These are phyloP conservation scores for Balearica regulorum DNA, from an alignment of 2,797 vertebrate species.

Conservation along the genomic window DNA sequence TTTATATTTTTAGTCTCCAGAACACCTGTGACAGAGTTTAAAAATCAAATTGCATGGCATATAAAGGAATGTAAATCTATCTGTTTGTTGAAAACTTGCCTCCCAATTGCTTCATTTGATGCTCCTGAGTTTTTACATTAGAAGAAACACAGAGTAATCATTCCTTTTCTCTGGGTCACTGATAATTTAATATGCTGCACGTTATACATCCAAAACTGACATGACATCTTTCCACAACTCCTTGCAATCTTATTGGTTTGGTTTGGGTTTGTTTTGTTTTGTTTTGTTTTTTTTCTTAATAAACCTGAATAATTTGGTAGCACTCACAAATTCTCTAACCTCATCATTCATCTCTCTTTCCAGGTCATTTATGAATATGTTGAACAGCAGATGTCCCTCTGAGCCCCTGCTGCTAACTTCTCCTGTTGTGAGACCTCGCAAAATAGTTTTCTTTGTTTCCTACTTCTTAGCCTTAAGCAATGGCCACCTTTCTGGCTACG, in stretches of 20 bases:
- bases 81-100: neutral
- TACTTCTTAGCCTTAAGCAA: neutral
- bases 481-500: neutral
- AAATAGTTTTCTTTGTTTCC: neutral
- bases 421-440: neutral
- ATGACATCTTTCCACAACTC: neutral
- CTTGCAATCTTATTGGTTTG: rapidly evolving
- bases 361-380: neutral
- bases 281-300: neutral
- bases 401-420: neutral
- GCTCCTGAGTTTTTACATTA: neutral
- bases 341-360: neutral
- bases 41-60: neutral
- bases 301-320: neutral
- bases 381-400: neutral
- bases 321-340: neutral
- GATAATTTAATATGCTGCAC: neutral
- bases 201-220: neutral
- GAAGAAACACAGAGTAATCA: neutral
- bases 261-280: neutral
- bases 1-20: neutral
- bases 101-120: neutral
- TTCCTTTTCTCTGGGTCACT: neutral
- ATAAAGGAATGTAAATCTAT: neutral
- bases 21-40: neutral